These are phyloP conservation scores for Bacillus rossius DNA, from an alignment of 1,140 invertebrate species.

Conservation along the genomic window DNA sequence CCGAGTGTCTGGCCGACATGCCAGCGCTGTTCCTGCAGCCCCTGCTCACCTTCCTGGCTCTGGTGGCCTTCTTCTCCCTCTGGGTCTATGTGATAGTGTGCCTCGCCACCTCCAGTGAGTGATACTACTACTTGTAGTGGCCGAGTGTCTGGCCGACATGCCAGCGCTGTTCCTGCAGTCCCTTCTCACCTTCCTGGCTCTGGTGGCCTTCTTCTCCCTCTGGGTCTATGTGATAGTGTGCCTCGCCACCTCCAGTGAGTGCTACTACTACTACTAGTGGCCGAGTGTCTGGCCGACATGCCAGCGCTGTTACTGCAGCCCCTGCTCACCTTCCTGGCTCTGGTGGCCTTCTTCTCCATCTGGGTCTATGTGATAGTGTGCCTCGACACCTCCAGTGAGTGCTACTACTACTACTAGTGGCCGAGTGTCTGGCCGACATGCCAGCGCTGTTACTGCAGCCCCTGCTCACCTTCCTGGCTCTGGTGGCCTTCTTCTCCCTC, in stretches of 20 bases:
- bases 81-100: slow-evolving; percentile 76
- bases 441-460: slow-evolving; percentile 86
- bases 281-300: too few species aligned
- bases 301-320: slow-evolving; percentile 86
- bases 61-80: slow-evolving; percentile 74
- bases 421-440: too few species aligned
- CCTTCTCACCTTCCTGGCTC: slow-evolving; percentile 72
- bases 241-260: slow-evolving; percentile 65
- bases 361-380: slow-evolving; percentile 76
- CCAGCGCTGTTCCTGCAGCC: slow-evolving; percentile 86
- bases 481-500: slow-evolving; percentile 74
- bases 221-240: slow-evolving; percentile 76
- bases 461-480: slow-evolving; percentile 72
- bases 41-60: slow-evolving; percentile 72
- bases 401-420: too few species aligned
- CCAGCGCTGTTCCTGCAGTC: slow-evolving; percentile 86
- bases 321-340: slow-evolving; percentile 72
- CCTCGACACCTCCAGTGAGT: slow-evolving; percentile 65
- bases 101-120: slow-evolving; percentile 65
- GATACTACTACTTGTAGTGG: too few species aligned
- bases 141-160: too few species aligned
- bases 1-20: too few species aligned
- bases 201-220: slow-evolving; percentile 74
- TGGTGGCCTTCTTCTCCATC: slow-evolving; percentile 74
- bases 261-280: too few species aligned